These are phyloP conservation scores for Colletes collaris DNA, from an alignment of 2,888 invertebrate species.

Conservation along the genomic window DNA sequence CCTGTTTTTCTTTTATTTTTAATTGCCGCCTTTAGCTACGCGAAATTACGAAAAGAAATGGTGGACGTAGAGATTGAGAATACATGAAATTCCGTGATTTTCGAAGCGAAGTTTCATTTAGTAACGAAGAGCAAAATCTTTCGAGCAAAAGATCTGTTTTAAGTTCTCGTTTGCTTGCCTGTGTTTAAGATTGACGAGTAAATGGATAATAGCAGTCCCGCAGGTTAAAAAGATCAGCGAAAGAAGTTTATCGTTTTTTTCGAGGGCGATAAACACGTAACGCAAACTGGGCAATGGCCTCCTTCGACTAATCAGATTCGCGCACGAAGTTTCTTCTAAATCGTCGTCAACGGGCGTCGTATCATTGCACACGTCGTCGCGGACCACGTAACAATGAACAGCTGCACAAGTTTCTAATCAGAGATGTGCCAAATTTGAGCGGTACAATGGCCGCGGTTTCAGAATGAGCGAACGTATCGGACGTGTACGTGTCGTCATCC, in stretches of 20 bases:
- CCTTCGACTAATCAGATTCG: slow-evolving; percentile 23
- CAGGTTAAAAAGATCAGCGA: too few relatives aligned
- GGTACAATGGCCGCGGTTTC: slow-evolving; percentile 72
- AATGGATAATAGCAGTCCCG: too few relatives aligned
- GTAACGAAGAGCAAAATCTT: too few relatives aligned
- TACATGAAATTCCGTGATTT: too few relatives aligned
- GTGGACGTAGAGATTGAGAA: too few relatives aligned
- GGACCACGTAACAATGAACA: slow-evolving; percentile 60
- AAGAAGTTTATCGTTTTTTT: not conserved
- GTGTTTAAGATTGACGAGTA: too few relatives aligned
- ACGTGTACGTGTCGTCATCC: slow-evolving; percentile 52
- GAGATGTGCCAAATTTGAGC: slow-evolving; percentile 77
- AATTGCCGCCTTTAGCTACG: too few relatives aligned
- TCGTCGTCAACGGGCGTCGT: slow-evolving; percentile 35
- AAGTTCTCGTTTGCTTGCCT: too few relatives aligned
- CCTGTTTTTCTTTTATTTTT: too few relatives aligned
- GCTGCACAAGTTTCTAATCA: slow-evolving; percentile 76
- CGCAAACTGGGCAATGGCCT: slow-evolving; percentile 19
- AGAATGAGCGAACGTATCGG: slow-evolving; percentile 67
- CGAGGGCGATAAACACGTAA: not conserved
- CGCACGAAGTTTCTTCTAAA: slow-evolving; percentile 27
- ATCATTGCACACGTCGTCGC: slow-evolving; percentile 49
- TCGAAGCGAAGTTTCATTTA: too few relatives aligned
- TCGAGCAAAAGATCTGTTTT: too few relatives aligned
- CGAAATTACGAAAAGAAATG: too few relatives aligned